Evolutionary conservation across 2,797 vertebrate species (phyloP), one percentile per base, ranked within the genome.

Genomic region (Sebastes trivittatus): DNA sequence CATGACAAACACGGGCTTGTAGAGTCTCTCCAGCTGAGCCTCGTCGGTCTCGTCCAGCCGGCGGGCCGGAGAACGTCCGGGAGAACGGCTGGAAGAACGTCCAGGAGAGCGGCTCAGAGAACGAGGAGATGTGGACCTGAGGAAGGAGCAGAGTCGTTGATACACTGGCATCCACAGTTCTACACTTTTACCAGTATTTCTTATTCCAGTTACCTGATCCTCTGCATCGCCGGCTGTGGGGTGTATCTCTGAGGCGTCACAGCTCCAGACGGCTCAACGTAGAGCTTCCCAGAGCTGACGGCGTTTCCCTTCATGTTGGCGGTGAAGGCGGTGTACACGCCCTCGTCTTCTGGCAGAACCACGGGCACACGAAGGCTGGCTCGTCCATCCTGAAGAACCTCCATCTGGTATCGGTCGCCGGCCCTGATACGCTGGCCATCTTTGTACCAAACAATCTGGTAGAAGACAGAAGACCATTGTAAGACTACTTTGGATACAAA

Each of bases 1-100:
- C 96, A 98, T 88, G 46, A 99, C 97, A 87, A 99, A 99, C 62
- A 99, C 97, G 2, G 98, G 98, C 65, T 98, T 99, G 89, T 99
- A 99, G n/a, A 99, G 93, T 93, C 98, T 97, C 84, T 99, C 98
- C 58, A 99, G 94, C 69, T 98, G 97, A 71, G 95, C 94, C 82
- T 99, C 98, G 62, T 98, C 98, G 1, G 98, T 98, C 71, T 99
- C 98, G n/a, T 99, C 98, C 14, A 99, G 95, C 80, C 98, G 95
- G 23, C 98, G 97, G 49, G 94, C 97, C 32, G 98, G 98, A 77
- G 98, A 99, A 14, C 96, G 96, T 72, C 96, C 97, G 20, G 98
- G 97, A 13, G 97, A 99, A 5, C 96, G 92, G 6, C 97, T 97
- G 52, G 97, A 88, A 8, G 97, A 98, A 5, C 95, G 95, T 3